Base-by-base conservation (phyloP, 2,113 vertebrate genomes). In the Nothobranchius kuhntae region DNA sequence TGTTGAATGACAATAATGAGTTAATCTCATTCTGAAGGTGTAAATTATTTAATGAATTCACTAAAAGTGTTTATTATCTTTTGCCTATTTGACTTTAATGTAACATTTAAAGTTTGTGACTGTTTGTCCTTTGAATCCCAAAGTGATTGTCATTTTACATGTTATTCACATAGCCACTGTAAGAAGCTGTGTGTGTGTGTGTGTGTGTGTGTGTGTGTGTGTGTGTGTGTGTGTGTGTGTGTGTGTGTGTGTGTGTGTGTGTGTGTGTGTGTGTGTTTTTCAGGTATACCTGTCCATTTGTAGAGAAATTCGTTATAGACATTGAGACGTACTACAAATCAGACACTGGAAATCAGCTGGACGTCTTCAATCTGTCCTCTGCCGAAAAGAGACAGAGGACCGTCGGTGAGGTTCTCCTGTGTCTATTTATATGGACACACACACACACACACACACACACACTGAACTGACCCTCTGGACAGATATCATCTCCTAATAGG, bases 271-370 rank as follows among this genome's bases (percentile, higher is more conserved):
- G 47, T 69, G 3, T 0, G 67, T 75, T 10, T 21, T 45, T 4
- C 92, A 99, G 98, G 84, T 99, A 98, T 68, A 99, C 96, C 0
- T 98, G 97, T 82, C 98, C 98, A 40, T 99, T 99, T 61, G 98
- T 99, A 75, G 98, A 99, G 91, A 99, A 99, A 71, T 99, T 99
- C 91, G 99, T 96, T n/a, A 99, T 99, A 8, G 98, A 99, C 90
- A 99, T 99, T 3, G 98, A 99, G 88, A 99, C 98, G 0, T 97
- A 95, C 89, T 99, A 99, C 78, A 98, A 96, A 89, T 92, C 95
- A 0, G 98, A 99, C 47, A 93, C 95, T 2, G 98, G 98, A 75
- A 95, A 94, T 65, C 95, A 95, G 36, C 85, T 56, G 65, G 94
- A 99, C 0, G 95, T 99, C 61, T 99, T 99, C 92, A 98, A 88